Percentiles rank a stretch among this genome's conserved stretches.
Conservation (phyloP, 1,140 invertebrate species). For the Anastrepha ludens region DNA sequence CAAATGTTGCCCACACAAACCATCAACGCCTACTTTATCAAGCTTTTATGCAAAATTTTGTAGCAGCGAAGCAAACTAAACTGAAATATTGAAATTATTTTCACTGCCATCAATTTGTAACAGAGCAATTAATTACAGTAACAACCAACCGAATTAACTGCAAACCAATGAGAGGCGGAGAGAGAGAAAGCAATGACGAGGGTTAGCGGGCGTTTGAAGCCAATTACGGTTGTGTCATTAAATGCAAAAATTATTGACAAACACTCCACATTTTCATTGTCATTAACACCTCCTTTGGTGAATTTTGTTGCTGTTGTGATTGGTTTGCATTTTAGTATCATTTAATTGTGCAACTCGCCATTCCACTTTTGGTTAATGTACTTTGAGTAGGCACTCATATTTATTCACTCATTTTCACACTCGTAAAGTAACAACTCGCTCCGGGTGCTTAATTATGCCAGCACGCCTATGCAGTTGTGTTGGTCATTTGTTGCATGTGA, state of each 20-base stretch:
- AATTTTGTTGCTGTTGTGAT: background rate
- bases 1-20: background rate
- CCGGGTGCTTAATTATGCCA: background rate
- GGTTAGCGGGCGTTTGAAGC: background rate
- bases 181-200: background rate
- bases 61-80: background rate
- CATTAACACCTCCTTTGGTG: background rate
- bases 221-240: background rate
- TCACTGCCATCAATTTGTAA: background rate
- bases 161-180: background rate
- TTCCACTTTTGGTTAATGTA: background rate
- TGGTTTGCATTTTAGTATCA: constrained; percentile 13
- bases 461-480: too few relatives aligned
- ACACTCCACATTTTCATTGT: constrained; percentile 16
- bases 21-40: background rate
- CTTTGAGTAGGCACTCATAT: background rate
- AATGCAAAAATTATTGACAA: constrained; percentile 34
- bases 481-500: too few relatives aligned
- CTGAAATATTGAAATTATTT: background rate
- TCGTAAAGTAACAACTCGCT: background rate
- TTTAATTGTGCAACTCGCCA: background rate
- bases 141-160: constrained; percentile 5
- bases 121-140: constrained; percentile 22
- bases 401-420: background rate
- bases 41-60: background rate